A percentile compares a stretch with the other conserved stretches of the same genome.
Conservation (phyloP, 2,888 invertebrate genomes). For the Metacarcinus magister region DNA sequence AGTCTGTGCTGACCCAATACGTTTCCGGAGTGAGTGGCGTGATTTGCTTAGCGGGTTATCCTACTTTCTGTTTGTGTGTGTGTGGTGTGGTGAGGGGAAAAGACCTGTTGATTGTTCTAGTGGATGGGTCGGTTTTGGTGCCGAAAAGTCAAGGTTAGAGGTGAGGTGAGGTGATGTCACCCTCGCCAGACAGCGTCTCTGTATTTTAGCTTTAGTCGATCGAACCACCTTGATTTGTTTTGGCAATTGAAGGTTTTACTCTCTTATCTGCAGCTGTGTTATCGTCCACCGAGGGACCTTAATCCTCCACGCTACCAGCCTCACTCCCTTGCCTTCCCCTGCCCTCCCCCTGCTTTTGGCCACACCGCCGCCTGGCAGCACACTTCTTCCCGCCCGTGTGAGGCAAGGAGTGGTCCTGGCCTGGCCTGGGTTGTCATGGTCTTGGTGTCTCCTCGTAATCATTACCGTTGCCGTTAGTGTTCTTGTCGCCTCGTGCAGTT, state of each 20-base stretch:
- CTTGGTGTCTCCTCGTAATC: constrained; percentile 2
- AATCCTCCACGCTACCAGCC: background rate
- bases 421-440: background rate
- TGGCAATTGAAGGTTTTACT: background rate
- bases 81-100: background rate
- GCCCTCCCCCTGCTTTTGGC: background rate
- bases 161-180: background rate
- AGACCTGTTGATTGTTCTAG: background rate
- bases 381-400: background rate
- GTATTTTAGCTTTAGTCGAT: background rate
- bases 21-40: background rate
- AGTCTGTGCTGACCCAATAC: background rate
- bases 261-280: background rate
- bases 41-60: too few relatives aligned
- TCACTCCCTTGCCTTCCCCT: background rate
- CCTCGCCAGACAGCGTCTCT: background rate
- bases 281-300: constrained; percentile 26
- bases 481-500: background rate
- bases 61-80: background rate
- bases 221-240: background rate
- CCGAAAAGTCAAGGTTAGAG: background rate
- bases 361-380: too few relatives aligned
- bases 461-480: background rate
- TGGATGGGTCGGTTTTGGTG: background rate
- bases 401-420: background rate